Conservation (phyloP, 1,140 invertebrate species). For the Cryptotermes secundus region DNA sequence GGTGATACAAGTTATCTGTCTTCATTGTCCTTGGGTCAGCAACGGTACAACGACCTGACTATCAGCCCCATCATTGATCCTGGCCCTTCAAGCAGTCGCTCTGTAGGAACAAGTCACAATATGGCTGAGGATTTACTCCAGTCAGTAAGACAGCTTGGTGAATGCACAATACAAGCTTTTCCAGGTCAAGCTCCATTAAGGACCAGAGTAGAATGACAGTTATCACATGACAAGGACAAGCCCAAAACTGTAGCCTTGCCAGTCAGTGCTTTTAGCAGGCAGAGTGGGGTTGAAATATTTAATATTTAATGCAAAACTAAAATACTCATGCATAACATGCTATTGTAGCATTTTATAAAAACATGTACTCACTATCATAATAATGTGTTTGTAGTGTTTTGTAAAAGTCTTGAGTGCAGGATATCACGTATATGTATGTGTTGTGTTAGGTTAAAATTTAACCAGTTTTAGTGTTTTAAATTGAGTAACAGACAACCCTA, state of each 20-base stretch:
- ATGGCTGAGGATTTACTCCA: slow-evolving; percentile 34
- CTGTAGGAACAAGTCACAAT: neutral
- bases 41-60: slow-evolving; percentile 25
- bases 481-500: too few relatives aligned
- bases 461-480: too few relatives aligned
- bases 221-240: neutral
- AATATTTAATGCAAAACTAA: slow-evolving; percentile 11
- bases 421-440: too few relatives aligned
- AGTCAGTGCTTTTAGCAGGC: neutral
- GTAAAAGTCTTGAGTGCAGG: too few relatives aligned
- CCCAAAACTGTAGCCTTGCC: too few relatives aligned
- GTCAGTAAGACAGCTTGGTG: slow-evolving; percentile 38
- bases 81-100: neutral
- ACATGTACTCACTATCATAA: too few relatives aligned
- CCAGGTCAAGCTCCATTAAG: slow-evolving; percentile 7
- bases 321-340: too few relatives aligned
- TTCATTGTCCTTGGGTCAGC: slow-evolving; percentile 21
- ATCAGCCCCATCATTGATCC: slow-evolving; percentile 1
- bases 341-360: too few relatives aligned
- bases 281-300: neutral
- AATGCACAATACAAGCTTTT: slow-evolving; percentile 34
- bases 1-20: slow-evolving; percentile 20
- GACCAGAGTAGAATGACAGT: neutral
- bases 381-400: too few relatives aligned
- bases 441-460: too few relatives aligned